phyloP scores from a whole-genome alignment of 2,888 invertebrate species.

The Halictus ligatus region DNA sequence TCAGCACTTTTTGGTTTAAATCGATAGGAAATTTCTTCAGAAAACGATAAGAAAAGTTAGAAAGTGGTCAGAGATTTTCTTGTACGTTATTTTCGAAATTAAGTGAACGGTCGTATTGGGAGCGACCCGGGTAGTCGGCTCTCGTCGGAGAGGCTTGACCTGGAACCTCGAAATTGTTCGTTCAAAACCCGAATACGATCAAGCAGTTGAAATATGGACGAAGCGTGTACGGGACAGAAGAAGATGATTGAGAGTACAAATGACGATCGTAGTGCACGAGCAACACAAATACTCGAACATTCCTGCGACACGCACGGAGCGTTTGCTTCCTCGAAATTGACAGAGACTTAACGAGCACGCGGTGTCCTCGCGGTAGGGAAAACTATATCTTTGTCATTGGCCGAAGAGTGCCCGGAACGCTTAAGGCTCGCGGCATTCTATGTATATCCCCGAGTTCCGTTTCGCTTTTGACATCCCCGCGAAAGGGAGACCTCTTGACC shows the following conservation, averaged over 20 bases:
- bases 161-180: not conserved
- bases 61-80: too few species aligned
- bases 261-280: not conserved
- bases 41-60: too few species aligned
- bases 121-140: too few species aligned
- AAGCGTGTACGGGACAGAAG: not conserved
- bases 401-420: constrained; percentile 3
- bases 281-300: not conserved
- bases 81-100: too few species aligned
- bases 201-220: not conserved
- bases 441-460: constrained; percentile 39
- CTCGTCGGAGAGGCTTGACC: too few species aligned
- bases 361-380: not conserved
- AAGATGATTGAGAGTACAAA: not conserved
- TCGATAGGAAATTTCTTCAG: too few species aligned
- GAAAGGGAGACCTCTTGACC: constrained; percentile 48
- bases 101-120: too few species aligned
- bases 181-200: not conserved
- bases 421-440: constrained; percentile 30
- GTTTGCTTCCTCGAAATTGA: not conserved
- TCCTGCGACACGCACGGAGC: not conserved
- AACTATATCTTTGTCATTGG: not conserved
- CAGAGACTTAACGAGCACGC: not conserved
- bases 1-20: too few species aligned
- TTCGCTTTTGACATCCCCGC: constrained; percentile 30